Evolutionary conservation across 2,797 vertebrate genomes (phyloP).

Genomic region (Cacajao melanocephalus): DNA sequence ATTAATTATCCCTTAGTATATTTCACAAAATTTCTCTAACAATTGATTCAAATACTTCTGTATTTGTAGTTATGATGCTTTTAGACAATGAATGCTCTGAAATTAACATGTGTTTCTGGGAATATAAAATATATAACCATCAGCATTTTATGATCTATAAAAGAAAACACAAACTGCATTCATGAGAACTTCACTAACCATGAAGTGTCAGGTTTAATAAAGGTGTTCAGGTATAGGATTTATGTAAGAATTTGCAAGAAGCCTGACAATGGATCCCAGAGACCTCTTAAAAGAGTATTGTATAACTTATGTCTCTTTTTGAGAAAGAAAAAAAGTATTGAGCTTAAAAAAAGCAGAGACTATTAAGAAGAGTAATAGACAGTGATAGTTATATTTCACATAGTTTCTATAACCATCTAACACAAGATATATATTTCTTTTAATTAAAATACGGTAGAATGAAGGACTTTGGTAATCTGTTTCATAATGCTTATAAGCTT

Average conservation of each 20-base stretch:
- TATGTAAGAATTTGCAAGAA: slow-evolving; percentile 42
- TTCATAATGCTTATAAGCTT: slow-evolving; percentile 77
- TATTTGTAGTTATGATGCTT: background rate
- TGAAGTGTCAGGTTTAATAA: slow-evolving; percentile 17
- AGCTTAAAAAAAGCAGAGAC: slow-evolving; percentile 21
- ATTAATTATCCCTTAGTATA: background rate
- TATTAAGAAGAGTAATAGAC: slow-evolving; percentile 40
- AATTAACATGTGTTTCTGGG: slow-evolving; percentile 6
- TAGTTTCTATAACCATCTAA: slow-evolving; percentile 30
- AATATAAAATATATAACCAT: slow-evolving; percentile 35
- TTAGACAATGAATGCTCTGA: background rate
- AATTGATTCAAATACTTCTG: background rate
- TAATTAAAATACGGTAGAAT: slow-evolving; percentile 77
- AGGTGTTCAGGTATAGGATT: background rate
- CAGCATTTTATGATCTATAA: slow-evolving; percentile 40
- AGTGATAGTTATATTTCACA: background rate
- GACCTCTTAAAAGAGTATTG: slow-evolving; percentile 38
- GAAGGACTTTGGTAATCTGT: slow-evolving; percentile 70
- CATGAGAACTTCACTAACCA: background rate
- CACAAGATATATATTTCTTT: slow-evolving; percentile 56
- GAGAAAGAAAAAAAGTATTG: background rate
- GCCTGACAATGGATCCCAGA: background rate
- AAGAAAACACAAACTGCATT: background rate
- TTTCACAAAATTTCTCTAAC: slow-evolving; percentile 2
- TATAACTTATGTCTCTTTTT: slow-evolving; percentile 29